These are phyloP conservation scores for Poecile atricapillus DNA, from an alignment of 2,113 vertebrate species.

Conservation along the genomic window DNA sequence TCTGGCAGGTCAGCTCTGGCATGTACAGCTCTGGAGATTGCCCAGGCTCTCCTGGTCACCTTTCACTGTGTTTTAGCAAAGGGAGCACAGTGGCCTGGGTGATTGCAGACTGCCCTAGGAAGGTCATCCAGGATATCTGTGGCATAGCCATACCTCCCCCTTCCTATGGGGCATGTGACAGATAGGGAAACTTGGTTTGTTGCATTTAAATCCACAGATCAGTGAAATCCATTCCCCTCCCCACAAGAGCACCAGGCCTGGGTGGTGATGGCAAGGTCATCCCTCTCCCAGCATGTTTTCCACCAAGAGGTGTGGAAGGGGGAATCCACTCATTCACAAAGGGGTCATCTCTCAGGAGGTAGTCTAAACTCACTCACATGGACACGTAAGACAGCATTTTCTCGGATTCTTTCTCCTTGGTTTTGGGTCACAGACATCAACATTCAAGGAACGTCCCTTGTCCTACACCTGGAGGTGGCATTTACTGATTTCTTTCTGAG, in stretches of 20 bases:
- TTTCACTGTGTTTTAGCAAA: neutral
- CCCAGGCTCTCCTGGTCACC: neutral
- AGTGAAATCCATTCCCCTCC: neutral
- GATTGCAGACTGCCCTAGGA: neutral
- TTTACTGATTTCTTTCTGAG: neutral
- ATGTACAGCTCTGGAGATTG: neutral
- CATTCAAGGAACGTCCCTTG: neutral
- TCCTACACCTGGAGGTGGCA: neutral
- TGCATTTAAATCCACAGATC: neutral
- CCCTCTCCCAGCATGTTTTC: neutral
- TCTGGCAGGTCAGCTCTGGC: neutral
- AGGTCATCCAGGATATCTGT: neutral
- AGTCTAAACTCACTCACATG: too few relatives aligned
- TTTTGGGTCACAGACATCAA: neutral
- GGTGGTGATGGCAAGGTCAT: neutral
- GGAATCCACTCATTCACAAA: neutral
- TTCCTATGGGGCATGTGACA: neutral
- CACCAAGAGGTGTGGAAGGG: neutral
- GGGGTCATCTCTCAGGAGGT: neutral
- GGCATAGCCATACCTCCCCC: neutral
- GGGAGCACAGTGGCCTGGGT: neutral
- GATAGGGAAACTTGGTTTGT: neutral
- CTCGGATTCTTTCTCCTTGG: neutral
- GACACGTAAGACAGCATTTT: neutral
- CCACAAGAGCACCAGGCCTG: neutral